Evolutionary conservation across 2,888 invertebrate genomes (phyloP).

Genomic region (Tinea semifulvella): DNA sequence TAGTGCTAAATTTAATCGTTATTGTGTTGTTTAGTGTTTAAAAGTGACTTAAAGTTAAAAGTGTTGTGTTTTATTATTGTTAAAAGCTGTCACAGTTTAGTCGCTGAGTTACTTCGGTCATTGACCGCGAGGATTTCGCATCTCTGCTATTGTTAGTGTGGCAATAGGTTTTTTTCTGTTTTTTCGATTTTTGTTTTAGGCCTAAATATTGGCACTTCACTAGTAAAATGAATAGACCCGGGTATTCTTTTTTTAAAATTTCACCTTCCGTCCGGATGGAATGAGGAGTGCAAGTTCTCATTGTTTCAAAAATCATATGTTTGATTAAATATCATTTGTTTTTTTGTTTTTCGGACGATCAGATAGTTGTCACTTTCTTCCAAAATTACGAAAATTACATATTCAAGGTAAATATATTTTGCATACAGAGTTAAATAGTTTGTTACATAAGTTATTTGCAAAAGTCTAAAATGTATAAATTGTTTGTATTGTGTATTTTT

Average conservation of each 20-base stretch:
- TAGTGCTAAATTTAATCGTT: slow-evolving; percentile 41
- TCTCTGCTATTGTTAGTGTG: slow-evolving; percentile 49
- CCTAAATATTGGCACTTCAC: slow-evolving; percentile 51
- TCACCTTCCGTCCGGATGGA: slow-evolving; percentile 58
- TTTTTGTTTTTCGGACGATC: slow-evolving; percentile 67
- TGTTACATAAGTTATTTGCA: slow-evolving; percentile 1
- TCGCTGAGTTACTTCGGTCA: slow-evolving; percentile 65
- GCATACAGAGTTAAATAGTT: slow-evolving; percentile 1
- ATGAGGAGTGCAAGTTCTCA: slow-evolving; percentile 63
- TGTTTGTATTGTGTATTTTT: background rate
- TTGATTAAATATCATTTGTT: slow-evolving; percentile 67
- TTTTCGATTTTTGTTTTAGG: slow-evolving; percentile 51
- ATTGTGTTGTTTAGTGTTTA: slow-evolving; percentile 47
- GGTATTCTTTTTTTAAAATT: slow-evolving; percentile 62
- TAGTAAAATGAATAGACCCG: slow-evolving; percentile 53
- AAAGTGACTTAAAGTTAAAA: slow-evolving; percentile 48
- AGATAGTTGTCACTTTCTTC: slow-evolving; percentile 62
- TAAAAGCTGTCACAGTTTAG: slow-evolving; percentile 47
- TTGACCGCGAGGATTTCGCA: slow-evolving; percentile 63
- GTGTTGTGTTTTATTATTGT: slow-evolving; percentile 41
- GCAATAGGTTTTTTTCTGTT: slow-evolving; percentile 27
- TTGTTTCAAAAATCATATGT: slow-evolving; percentile 66
- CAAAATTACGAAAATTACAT: slow-evolving; percentile 67
- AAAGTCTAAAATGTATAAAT: background rate
- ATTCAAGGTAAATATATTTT: slow-evolving; percentile 53